phyloP scores from a whole-genome alignment of 2,888 invertebrate species.

The Protophormia terraenovae region DNA sequence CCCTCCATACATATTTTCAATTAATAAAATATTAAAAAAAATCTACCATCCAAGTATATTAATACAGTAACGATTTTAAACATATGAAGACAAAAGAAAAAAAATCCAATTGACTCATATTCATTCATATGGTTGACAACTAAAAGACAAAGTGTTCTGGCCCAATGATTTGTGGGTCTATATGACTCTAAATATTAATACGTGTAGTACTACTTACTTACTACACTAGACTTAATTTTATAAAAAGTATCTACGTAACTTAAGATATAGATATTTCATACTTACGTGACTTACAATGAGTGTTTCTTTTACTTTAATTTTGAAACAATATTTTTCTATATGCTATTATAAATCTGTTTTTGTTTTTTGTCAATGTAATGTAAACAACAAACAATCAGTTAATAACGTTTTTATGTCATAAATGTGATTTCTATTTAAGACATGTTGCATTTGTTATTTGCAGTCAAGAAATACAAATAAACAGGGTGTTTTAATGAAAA shows the following conservation, averaged over 20 bases:
- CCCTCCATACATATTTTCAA: conserved; percentile 4
- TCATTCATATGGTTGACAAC: conserved; percentile 53
- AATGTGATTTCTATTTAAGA: conserved; percentile 2
- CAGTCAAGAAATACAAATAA: too few species aligned
- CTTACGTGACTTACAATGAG: background rate
- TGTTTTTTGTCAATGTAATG: conserved; percentile 1
- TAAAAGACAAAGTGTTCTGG: conserved; percentile 58
- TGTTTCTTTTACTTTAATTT: conserved; percentile 11
- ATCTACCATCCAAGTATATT: background rate
- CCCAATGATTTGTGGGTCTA: conserved; percentile 64
- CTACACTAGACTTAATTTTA: background rate
- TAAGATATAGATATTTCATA: background rate
- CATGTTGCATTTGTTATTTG: conserved; percentile 7
- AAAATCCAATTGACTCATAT: conserved; percentile 40
- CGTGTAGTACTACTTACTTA: too few species aligned
- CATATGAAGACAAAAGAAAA: conserved; percentile 7
- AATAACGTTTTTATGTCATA: conserved; percentile 8
- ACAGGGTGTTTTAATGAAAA: background rate
- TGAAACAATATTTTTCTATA: background rate
- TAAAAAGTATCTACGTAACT: conserved; percentile 17
- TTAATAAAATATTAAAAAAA: conserved; percentile 6
- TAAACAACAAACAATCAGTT: conserved; percentile 10
- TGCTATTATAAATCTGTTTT: background rate
- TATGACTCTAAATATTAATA: conserved; percentile 1
- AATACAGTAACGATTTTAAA: conserved; percentile 18